Base-by-base conservation (phyloP, 2,797 vertebrate genomes). In the Anolis apletophallus region DNA sequence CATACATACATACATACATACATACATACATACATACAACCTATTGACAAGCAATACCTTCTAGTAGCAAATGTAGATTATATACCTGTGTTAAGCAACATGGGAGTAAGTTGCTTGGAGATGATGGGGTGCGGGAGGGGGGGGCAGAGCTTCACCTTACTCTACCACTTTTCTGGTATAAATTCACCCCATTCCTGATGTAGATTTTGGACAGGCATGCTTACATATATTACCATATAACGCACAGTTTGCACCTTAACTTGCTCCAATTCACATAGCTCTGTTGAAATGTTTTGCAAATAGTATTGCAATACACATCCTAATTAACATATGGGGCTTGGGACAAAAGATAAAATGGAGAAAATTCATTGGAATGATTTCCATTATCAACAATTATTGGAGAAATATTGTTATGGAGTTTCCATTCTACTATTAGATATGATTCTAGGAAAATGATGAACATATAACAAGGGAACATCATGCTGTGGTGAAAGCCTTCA, bases 341-440 rank as follows among this genome's bases (percentile, higher is more conserved):
- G 46, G 46, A 7, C 2, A 67, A 52, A n/a, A 71, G 26, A 52
- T 21, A 82, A 71, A 54, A 82, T 4, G 16, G 6, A 5, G 9
- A 21, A 57, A 54, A 55, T 23, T 2, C 19, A 2, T 83, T 84
- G 72, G 17, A 36, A 46, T 79, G 21, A 4, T 3, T 68, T 14
- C 21, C 26, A 13, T 1, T 26, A 57, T 85, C 61, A 72, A 3
- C 77, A 77, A 68, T 32, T 7, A 0, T 0, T 85, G 78, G 61
- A 88, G 14, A 86, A 2, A 52, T 81, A n/a, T 85, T 2, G 7
- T 40, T 88, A 87, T 46, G 29, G 0, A 34, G n/a, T 3, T 3
- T 55, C 59, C 83, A 88, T 64, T 19, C 67, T 89, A 86, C 84
- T 14, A 9, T 50, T 64, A 50, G 52, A 86, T 26, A 72, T 59